Evolutionary conservation across 2,113 vertebrate genomes (phyloP).

Genomic region (Thalassarche chlororhynchos): DNA sequence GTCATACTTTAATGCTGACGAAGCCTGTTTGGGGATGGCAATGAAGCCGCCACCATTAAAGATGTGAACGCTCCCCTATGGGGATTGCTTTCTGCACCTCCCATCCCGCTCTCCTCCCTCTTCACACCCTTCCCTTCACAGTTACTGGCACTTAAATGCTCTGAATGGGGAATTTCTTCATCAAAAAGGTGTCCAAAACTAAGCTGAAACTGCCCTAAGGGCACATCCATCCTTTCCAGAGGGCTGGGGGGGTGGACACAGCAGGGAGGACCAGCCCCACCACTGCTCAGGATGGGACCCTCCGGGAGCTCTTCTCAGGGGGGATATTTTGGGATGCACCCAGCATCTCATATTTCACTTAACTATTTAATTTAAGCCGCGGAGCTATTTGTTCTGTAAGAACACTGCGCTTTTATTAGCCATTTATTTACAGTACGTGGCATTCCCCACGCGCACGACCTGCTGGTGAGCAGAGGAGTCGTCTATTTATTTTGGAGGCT

Average conservation of each 20-base stretch:
- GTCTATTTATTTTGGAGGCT: neutral
- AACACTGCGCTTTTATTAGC: neutral
- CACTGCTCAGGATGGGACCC: neutral
- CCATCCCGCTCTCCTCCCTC: neutral
- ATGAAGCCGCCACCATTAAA: neutral
- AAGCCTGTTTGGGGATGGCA: neutral
- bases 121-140: neutral
- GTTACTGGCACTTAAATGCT: neutral
- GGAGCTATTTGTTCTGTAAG: neutral
- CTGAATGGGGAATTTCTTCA: neutral
- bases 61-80: accelerated
- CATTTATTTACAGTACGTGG: neutral
- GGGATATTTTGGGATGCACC: neutral
- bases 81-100: neutral
- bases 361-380: neutral
- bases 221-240: neutral
- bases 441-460: neutral
- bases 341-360: neutral
- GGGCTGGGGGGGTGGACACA: accelerated
- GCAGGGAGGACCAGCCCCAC: neutral
- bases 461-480: neutral
- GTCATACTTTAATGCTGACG: neutral
- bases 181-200: neutral
- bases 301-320: neutral
- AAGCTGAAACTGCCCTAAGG: neutral